Conservation (phyloP, 2,888 invertebrate species). For the Cylloceria caligata region DNA sequence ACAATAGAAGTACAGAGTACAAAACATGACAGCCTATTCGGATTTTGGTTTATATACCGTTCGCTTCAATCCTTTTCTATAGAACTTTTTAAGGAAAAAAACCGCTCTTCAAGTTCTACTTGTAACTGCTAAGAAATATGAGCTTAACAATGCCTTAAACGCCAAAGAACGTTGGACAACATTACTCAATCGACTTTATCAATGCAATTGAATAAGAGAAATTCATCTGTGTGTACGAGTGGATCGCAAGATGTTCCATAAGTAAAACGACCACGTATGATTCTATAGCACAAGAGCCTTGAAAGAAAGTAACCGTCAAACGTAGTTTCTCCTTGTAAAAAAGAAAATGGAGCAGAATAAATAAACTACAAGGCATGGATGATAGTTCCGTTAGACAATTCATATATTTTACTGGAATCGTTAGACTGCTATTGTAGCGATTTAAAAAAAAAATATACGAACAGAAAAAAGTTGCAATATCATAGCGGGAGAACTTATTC, state of each 20-base stretch:
- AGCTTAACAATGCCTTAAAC: neutral
- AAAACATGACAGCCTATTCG: no score
- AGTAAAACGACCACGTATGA: neutral
- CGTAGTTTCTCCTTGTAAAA: neutral
- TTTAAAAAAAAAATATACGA: neutral
- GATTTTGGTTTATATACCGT: no score
- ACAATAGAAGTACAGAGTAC: no score
- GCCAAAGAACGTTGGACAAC: neutral
- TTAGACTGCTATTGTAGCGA: slow-evolving; percentile 16
- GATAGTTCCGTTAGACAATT: neutral
- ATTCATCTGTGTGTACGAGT: neutral
- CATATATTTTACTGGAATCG: neutral
- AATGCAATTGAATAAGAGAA: neutral
- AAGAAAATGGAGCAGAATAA: neutral
- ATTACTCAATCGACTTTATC: neutral
- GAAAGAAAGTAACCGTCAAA: slow-evolving; percentile 10
- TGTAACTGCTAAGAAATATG: neutral
- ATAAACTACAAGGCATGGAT: neutral
- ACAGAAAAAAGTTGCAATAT: neutral
- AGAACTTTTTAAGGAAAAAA: neutral
- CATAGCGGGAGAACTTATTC: neutral
- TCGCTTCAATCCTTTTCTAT: neutral
- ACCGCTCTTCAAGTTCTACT: neutral
- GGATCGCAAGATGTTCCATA: neutral
- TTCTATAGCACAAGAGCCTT: neutral